These are phyloP conservation scores for Poecile atricapillus DNA, from an alignment of 2,113 vertebrate species.

Conservation along the genomic window DNA sequence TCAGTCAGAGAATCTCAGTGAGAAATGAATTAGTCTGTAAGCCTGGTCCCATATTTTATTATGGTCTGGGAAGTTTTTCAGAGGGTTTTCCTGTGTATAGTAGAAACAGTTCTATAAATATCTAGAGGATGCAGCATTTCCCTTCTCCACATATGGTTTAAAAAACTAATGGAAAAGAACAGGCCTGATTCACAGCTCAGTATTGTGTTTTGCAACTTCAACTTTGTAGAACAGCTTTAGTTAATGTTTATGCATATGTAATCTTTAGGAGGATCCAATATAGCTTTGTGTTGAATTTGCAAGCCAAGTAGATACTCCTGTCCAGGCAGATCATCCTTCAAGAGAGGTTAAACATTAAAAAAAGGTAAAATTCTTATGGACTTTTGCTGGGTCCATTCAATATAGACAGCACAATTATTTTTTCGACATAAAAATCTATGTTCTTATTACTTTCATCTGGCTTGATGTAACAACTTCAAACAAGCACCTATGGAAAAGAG, in stretches of 20 bases:
- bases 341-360: background rate
- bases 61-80: background rate
- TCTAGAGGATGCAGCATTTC: background rate
- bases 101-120: background rate
- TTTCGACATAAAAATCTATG: background rate
- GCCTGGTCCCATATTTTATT: background rate
- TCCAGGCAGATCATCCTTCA: background rate
- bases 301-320: background rate
- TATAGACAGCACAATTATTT: background rate
- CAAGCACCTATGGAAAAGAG: background rate
- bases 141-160: background rate
- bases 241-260: background rate
- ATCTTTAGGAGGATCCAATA: background rate
- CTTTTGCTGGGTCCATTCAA: background rate
- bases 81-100: background rate
- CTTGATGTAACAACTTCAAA: background rate
- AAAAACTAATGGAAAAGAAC: background rate
- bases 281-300: background rate
- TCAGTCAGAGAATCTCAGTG: background rate
- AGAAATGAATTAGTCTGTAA: background rate
- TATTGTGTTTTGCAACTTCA: background rate
- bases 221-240: background rate
- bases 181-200: background rate
- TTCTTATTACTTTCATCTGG: background rate
- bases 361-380: background rate